Base-by-base conservation (phyloP, 1,140 invertebrate species). In the Drosophila truncata region DNA sequence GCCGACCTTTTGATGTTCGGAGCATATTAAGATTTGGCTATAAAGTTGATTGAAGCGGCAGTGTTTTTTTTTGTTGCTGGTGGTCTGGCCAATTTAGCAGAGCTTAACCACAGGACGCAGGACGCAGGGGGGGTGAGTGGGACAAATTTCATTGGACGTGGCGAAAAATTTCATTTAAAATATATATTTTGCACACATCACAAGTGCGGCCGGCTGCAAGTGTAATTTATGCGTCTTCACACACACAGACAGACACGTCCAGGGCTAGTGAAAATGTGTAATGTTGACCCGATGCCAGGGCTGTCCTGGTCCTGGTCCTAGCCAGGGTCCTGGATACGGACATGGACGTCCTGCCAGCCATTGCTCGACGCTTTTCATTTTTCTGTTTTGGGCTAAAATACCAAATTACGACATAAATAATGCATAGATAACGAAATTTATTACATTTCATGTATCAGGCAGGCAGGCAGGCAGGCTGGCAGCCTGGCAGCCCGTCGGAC, bases 331-430 rank as follows among this genome's bases (percentile, higher is more conserved):
- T 52, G 44, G 57, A 57, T 72, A 27, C 25, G 16, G 52, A 44
- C 61, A 31, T 75, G 72, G 41, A 62, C 47, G 70, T 71, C 59
- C 75, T 79, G 65, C 66, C 74, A 77, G 73, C 73, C 74, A 77
- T 77, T 77, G 75, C 75, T 62, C 74, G 74, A 85, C 78, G 85
- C 85, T 90, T 85, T 90, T 85, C 85, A 84, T 88, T 88, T 88
- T 88, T 90, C 85, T 88, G 78, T 85, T 90, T 90, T 91, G 78
- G 85, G 85, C 86, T 90, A 90, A 90, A 90, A 90, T 90, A 91
- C 85, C 85, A 90, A 90, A 90, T 90, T 90, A 90, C 85, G 85
- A 90, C 86, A 90, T 90, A 90, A 90, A 90, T 90, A 90, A 90
- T 90, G 85, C 85, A 91, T 90, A 90, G 85, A 90, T 90, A 90